Evolutionary conservation across 1,140 invertebrate species (phyloP), one percentile per base, ranked within the genome.

Genomic region (Calliphora vicina): DNA sequence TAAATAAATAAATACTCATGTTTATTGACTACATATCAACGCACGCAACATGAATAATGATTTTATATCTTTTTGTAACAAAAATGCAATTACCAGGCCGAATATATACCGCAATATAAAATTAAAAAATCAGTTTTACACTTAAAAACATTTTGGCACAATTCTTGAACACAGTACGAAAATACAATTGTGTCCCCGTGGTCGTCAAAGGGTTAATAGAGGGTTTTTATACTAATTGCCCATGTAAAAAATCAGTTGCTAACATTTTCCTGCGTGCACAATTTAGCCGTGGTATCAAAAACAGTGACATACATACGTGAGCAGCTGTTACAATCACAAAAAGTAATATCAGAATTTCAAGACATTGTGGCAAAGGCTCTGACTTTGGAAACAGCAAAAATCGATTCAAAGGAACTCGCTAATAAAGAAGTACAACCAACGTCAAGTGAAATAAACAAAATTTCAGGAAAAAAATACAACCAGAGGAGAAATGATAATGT

Each of bases 311-410:
- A n/a, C n/a, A n/a, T 82, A 15, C 50, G 81, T 25, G 81, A 82
- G 35, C 50, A 82, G 17, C 17, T 82, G 29, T 27, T 82, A 15
- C 80, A 81, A 50, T 20, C 15, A 3, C 80, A 81, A 25, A 15
- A 57, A 10, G 23, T 57, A 20, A 8, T 81, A 50, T 13, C 15
- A 20, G 20, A 29, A 4, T 81, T 81, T 81, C n/a, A 6, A 9
- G 29, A 71, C 5, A 82, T 82, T 27, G 81, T 82, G n/a, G 5
- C 50, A 67, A 67, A 82, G 17, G 81, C 57, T 4, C 13, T 82
- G 29, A 27, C 50, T n/a, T n/a, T 82, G 25, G 81, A 82, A 82
- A 57, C 81, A 67, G 50, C 81, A 26, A 67, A 82, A 67, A 10
- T 4, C 17, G 17, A 82, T 29, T 82, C 57, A 15, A 82, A 72